A percentile compares a stretch with the other conserved stretches of the same genome.
These are phyloP conservation scores for Danionella cerebrum DNA, from an alignment of 2,113 vertebrate species.

Conservation along the genomic window DNA sequence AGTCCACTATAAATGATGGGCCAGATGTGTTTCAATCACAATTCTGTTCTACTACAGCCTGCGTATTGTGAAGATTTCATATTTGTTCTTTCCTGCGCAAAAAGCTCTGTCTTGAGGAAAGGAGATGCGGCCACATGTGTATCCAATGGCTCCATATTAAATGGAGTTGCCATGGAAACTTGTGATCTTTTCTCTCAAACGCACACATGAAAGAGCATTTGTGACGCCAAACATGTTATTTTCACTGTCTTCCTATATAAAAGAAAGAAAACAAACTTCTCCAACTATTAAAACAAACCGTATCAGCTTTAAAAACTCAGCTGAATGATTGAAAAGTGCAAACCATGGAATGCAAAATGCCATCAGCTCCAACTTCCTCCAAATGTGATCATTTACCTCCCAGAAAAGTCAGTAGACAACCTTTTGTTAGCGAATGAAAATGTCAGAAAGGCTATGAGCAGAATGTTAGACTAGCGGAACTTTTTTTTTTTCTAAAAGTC, in stretches of 20 bases:
- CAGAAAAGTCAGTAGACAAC: slow-evolving; percentile 10
- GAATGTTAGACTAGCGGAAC: neutral
- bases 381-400: slow-evolving; percentile 13
- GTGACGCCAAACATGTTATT: neutral
- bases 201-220: neutral
- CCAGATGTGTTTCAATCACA: no score
- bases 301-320: neutral
- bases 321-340: neutral
- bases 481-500: neutral
- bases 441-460: slow-evolving; percentile 16
- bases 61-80: neutral
- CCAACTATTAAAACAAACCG: neutral
- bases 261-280: neutral
- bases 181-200: slow-evolving; percentile 8
- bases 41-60: neutral
- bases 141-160: slow-evolving; percentile 20
- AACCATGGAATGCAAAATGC: neutral
- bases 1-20: no score
- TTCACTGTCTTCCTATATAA: neutral
- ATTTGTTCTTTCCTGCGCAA: neutral
- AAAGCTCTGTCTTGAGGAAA: neutral
- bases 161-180: slow-evolving; percentile 30
- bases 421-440: slow-evolving; percentile 29
- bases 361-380: neutral
- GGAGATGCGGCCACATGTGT: slow-evolving; percentile 20